Percentiles rank a stretch among this genome's conserved stretches.
phyloP scores from a whole-genome alignment of 1,140 invertebrate species.

The Macrotrachela quadricornifera region DNA sequence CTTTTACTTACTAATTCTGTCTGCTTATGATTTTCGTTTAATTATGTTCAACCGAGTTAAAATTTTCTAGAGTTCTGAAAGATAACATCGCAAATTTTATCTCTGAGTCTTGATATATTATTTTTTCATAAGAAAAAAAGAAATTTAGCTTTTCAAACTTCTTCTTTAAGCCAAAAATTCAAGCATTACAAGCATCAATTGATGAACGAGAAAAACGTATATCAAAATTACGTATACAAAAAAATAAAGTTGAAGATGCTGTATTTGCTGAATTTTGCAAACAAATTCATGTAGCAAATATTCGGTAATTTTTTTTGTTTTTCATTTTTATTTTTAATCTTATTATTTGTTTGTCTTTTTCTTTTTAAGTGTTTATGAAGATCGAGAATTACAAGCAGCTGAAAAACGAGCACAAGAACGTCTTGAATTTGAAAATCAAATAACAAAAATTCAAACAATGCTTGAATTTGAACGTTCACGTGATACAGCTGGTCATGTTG shows the following conservation, averaged over 20 bases:
- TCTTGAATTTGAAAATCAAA: slow-evolving; percentile 89
- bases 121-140: no score
- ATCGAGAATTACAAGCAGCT: slow-evolving; percentile 72
- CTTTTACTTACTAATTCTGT: no score
- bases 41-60: no score
- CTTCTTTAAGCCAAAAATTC: slow-evolving; percentile 39
- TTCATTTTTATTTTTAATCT: no score
- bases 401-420: slow-evolving; percentile 81
- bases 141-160: no score
- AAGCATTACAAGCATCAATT: slow-evolving; percentile 51
- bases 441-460: slow-evolving; percentile 76
- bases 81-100: no score
- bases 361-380: slow-evolving; percentile 58
- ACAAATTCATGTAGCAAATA: slow-evolving; percentile 81
- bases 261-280: slow-evolving; percentile 81
- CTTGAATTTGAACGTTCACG: slow-evolving; percentile 83
- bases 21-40: no score
- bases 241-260: slow-evolving; percentile 89
- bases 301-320: slow-evolving; percentile 35
- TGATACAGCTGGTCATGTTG: slow-evolving; percentile 57
- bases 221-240: slow-evolving; percentile 73
- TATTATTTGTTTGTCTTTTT: no score
- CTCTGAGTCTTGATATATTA: no score
- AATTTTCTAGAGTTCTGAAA: no score
- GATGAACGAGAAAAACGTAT: slow-evolving; percentile 60